Evolutionary conservation across 2,888 invertebrate genomes (phyloP).

Genomic region (Pomacea canaliculata): DNA sequence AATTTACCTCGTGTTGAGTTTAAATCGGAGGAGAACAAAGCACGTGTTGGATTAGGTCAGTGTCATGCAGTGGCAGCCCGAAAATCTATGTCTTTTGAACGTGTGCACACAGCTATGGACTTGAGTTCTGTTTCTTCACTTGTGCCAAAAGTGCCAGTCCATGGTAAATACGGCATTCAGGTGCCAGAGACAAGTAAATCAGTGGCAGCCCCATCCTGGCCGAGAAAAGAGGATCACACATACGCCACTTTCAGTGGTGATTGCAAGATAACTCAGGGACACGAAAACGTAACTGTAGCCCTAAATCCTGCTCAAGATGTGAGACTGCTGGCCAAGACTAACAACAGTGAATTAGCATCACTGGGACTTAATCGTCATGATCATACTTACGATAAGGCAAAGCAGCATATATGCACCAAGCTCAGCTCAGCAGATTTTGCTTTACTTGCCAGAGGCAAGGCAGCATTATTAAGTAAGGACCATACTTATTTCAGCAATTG

Average conservation of each 20-base stretch:
- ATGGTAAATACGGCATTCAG: background rate
- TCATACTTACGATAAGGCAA: conserved; percentile 1
- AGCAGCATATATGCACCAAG: background rate
- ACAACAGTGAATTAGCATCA: background rate
- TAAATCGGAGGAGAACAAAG: background rate
- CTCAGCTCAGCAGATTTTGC: too few relatives aligned
- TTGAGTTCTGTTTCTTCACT: background rate
- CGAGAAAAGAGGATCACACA: conserved; percentile 1
- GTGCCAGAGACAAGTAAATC: background rate
- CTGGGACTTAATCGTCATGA: background rate
- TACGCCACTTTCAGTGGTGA: background rate
- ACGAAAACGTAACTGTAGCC: background rate
- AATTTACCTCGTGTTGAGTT: background rate
- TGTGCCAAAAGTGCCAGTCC: background rate
- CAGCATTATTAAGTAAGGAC: background rate
- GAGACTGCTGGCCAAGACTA: background rate
- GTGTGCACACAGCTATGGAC: background rate
- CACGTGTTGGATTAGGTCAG: too few relatives aligned
- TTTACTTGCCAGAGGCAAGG: too few relatives aligned
- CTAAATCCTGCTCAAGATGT: too few relatives aligned
- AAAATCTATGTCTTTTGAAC: background rate
- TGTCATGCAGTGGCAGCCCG: background rate
- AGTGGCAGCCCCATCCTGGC: background rate
- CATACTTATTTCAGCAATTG: background rate
- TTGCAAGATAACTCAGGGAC: background rate